These are phyloP conservation scores for Lycopodina hypogea DNA, from an alignment of 37 sponge, comb jelly and placozoan genomes.

Conservation along the genomic window DNA sequence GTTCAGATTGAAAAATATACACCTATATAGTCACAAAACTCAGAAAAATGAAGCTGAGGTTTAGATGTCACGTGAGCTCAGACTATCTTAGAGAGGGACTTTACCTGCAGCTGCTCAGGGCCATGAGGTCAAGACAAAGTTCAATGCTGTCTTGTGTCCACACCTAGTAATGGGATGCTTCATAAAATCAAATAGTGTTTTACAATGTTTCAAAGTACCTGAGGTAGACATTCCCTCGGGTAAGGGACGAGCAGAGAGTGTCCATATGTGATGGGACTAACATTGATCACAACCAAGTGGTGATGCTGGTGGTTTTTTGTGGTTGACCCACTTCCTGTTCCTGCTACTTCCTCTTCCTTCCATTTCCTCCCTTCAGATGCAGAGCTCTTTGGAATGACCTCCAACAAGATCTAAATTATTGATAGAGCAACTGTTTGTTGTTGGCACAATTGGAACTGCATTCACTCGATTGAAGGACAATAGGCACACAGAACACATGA, in stretches of 20 bases:
- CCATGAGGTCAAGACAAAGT: slow-evolving; percentile 51
- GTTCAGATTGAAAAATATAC: no score
- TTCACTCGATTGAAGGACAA: no score
- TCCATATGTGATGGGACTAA: slow-evolving; percentile 72
- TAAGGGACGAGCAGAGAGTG: slow-evolving; percentile 71
- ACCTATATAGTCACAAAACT: no score
- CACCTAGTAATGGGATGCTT: slow-evolving; percentile 25
- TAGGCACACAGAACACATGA: no score
- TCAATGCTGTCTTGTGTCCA: slow-evolving; percentile 44
- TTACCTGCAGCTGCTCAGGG: slow-evolving; percentile 56
- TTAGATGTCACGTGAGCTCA: no score
- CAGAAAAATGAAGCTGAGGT: no score
- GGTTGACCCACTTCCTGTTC: background rate
- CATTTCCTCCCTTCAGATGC: background rate
- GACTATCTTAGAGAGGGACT: no score
- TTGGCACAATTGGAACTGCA: no score
- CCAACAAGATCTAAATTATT: slow-evolving; percentile 8
- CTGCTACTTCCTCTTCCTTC: background rate
- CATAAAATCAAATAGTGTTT: no score
- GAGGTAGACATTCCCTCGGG: slow-evolving; percentile 56
- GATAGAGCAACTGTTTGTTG: background rate
- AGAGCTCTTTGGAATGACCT: background rate
- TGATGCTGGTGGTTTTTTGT: background rate
- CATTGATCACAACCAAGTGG: slow-evolving; percentile 59
- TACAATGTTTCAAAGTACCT: slow-evolving; percentile 45